Evolutionary conservation across 2,888 invertebrate genomes (phyloP).

Genomic region (Melipona beecheii): DNA sequence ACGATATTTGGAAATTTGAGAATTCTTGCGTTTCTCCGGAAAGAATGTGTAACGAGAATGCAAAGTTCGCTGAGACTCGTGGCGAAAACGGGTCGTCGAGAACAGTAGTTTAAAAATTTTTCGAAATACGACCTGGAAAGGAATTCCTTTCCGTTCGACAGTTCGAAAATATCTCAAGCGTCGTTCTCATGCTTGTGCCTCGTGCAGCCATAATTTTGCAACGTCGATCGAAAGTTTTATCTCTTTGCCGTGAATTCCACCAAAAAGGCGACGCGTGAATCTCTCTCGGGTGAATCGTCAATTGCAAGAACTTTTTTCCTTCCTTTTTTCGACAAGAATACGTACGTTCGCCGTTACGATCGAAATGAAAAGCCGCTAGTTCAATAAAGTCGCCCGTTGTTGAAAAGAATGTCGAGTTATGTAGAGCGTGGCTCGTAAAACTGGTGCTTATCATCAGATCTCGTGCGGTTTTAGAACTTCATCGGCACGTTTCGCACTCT

Average conservation of each 20-base stretch:
- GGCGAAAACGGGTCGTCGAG: too few species aligned
- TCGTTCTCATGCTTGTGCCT: too few species aligned
- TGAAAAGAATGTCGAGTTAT: conserved; percentile 59
- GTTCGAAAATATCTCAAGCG: too few species aligned
- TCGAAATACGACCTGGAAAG: too few species aligned
- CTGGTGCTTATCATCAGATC: conserved; percentile 38
- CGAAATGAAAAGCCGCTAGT: conserved; percentile 34
- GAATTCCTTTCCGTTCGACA: too few species aligned
- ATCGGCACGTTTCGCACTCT: conserved; percentile 62
- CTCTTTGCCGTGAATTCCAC: too few species aligned
- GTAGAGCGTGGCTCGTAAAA: conserved; percentile 70
- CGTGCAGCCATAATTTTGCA: too few species aligned
- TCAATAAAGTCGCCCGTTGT: conserved; percentile 45
- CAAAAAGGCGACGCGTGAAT: neutral
- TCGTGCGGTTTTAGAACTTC: conserved; percentile 63
- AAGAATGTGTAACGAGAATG: too few species aligned
- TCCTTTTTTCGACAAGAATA: conserved; percentile 35
- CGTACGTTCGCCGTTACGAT: conserved; percentile 46
- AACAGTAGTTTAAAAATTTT: too few species aligned
- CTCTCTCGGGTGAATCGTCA: conserved; percentile 63
- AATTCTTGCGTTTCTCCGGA: neutral
- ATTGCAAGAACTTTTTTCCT: conserved; percentile 65
- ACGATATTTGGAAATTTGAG: neutral
- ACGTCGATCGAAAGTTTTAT: too few species aligned
- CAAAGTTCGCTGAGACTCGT: too few species aligned